Base-by-base conservation (phyloP, 2,888 invertebrate species). In the Morpho achilles region DNA sequence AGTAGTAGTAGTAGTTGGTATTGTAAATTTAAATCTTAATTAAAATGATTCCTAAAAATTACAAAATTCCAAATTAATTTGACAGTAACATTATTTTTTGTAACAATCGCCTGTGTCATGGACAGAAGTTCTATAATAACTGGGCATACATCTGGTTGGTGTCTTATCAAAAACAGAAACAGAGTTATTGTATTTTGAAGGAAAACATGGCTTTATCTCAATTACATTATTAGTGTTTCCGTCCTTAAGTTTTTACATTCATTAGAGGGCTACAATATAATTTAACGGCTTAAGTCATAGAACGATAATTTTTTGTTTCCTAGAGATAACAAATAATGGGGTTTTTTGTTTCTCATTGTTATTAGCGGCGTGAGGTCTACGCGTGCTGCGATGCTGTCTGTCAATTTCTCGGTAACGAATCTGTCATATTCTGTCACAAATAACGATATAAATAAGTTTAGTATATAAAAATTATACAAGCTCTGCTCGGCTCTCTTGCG, bases 141-240 rank as follows among this genome's bases (percentile, higher is more conserved):
- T 72, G 70, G 68, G 70, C 69, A 76, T 74, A 78, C 87, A 88
- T 87, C 85, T 87, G 88, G 80, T 67, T 63, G 62, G 73, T 75
- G 81, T 80, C 85, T 87, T 87, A 86, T 87, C 86, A 66, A 67
- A 58, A 67, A 63, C 78, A 81, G 78, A 78, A 79, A 79, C 83
- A 75, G 72, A 79, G 77, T 75, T 76, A 78, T 79, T 80, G 73
- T 79, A 71, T 77, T 80, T 74, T 75, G 77, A 88, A 87, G 84
- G 82, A 85, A 85, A 86, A 87, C 75, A 80, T 68, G 67, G 67
- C 72, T 69, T 82, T 85, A 87, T 85, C 85, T 73, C 73, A 66
- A 67, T 68, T 70, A 74, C 63, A 77, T 76, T 82, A 75, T 76
- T 74, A 74, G 74, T 68, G 76, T 79, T 81, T 86, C 87, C 87